Percentiles rank a stretch among this genome's conserved stretches.
Evolutionary conservation across 2,888 invertebrate species (phyloP).

Genomic region (Tetragonula carbonaria): DNA sequence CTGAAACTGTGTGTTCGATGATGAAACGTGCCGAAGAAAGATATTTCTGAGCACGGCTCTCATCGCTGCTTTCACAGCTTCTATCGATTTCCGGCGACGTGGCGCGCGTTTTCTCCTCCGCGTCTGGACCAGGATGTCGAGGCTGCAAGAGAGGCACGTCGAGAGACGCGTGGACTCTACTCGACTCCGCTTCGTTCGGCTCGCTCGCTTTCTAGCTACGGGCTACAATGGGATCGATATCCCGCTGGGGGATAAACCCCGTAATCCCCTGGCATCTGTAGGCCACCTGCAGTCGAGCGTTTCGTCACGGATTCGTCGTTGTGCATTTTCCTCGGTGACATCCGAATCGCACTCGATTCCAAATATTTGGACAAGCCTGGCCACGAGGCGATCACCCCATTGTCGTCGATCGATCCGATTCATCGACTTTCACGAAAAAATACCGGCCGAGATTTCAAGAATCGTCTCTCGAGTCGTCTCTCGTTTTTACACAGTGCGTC

Average conservation of each 20-base stretch:
- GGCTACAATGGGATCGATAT: constrained; percentile 83
- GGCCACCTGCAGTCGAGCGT: constrained; percentile 83
- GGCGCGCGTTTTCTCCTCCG: not conserved
- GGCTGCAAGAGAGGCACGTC: not conserved
- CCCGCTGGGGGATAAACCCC: constrained; percentile 83
- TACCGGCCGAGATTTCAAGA: too few relatives aligned
- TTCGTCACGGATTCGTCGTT: constrained; percentile 81
- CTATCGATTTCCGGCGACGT: not conserved
- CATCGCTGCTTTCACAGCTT: too few relatives aligned
- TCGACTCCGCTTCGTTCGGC: constrained; percentile 39
- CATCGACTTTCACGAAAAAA: not conserved
- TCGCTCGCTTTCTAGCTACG: constrained; percentile 61
- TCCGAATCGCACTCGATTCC: constrained; percentile 66
- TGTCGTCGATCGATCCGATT: constrained; percentile 64
- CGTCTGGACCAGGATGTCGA: not conserved
- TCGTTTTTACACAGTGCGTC: too few relatives aligned
- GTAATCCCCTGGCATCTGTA: constrained; percentile 83
- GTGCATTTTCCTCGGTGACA: constrained; percentile 70
- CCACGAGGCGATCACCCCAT: constrained; percentile 53
- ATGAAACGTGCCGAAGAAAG: too few relatives aligned
- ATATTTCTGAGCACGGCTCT: too few relatives aligned
- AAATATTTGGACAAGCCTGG: constrained; percentile 81
- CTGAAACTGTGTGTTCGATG: too few relatives aligned
- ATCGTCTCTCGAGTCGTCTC: not conserved
- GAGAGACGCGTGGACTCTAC: not conserved